Base-by-base conservation (phyloP, 2,888 invertebrate species). In the Neoitamus cyanurus region DNA sequence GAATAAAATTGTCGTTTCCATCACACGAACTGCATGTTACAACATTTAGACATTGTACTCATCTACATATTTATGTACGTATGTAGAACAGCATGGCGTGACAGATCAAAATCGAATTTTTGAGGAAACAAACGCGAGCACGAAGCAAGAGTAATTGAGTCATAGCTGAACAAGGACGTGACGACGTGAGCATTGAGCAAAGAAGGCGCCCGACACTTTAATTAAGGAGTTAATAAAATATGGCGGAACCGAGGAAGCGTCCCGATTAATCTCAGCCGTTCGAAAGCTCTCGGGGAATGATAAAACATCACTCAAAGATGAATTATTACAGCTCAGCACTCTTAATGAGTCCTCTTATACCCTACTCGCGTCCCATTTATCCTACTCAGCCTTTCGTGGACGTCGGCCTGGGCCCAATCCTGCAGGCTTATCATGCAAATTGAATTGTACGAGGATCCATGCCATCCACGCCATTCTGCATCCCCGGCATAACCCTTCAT, bases 371-470 rank as follows among this genome's bases (percentile, higher is more conserved):
- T 75, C 42, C 42, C 75, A 42, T 75, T 75, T 75, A 75, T 42
- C 75, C 25, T n/a, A 75, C 75, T 75, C 75, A 75, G 75, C 75
- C 42, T 37, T 42, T 42, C 75, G 36, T 75, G 75, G 42, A 13
- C 42, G 58, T 58, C 58, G 58, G 20, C 9, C n/a, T 42, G 75
- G 28, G 2, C 28, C 37, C 75, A 42, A 75, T 75, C 75, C 75
- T 42, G 58, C 25, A 42, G 42, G 75, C 75, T 75, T 75, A 75
- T 75, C 75, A 42, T 75, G 75, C 75, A 75, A 75, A 75, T 75
- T 75, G 75, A 75, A 75, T 75, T 75, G 75, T 75, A 75, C 42
- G 75, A 20, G 73, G 42, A 25, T 73, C 42, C 75, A 6, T 42
- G 30, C 37, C 37, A 58, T 25, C 58, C 58, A 58, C 3, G 25